These are phyloP conservation scores for Catagonus wagneri DNA, from an alignment of 2,113 vertebrate species.

Conservation along the genomic window DNA sequence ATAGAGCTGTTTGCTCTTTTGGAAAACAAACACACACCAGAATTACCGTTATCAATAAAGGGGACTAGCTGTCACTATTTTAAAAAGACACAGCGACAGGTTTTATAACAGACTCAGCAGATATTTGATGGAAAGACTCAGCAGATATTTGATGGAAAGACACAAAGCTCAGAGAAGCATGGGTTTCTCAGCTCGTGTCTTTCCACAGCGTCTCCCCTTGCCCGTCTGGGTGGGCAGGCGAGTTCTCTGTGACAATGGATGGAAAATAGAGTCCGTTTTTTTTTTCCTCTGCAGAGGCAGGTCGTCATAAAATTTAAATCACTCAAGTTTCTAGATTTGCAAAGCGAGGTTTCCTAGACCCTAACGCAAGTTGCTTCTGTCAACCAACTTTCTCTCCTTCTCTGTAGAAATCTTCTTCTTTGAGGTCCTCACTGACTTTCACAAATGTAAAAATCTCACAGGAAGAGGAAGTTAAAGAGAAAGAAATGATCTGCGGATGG, in stretches of 20 bases:
- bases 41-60: background rate
- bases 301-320: background rate
- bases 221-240: background rate
- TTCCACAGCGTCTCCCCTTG: background rate
- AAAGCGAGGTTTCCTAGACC: background rate
- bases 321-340: conserved; percentile 22
- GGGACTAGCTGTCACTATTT: background rate
- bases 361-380: background rate
- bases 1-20: background rate
- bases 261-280: background rate
- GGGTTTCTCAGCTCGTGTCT: background rate
- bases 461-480: background rate
- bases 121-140: background rate
- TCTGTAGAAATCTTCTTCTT: conserved; percentile 4
- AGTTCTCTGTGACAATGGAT: background rate
- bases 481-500: background rate
- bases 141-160: background rate
- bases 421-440: background rate
- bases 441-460: background rate
- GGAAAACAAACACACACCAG: background rate
- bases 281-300: background rate
- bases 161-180: background rate
- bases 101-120: background rate
- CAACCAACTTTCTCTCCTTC: background rate
- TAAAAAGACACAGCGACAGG: background rate